A percentile compares a stretch with the other conserved stretches of the same genome.
Conservation (phyloP, 2,888 invertebrate genomes). For the Melinopterus prodromus region DNA sequence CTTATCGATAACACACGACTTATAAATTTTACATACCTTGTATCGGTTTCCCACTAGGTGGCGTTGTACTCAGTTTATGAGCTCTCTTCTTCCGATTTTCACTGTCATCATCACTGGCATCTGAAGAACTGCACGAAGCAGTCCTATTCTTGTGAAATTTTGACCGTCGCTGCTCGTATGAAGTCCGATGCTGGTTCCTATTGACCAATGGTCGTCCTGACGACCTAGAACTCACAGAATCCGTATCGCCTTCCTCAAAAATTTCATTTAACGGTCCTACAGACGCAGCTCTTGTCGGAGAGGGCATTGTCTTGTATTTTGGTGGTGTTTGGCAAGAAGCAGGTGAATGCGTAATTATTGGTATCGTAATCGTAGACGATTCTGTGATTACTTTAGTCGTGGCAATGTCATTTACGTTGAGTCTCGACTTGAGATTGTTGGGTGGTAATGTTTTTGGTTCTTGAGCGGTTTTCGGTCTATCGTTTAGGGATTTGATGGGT, state of each 20-base stretch:
- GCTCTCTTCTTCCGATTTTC: conserved; percentile 84
- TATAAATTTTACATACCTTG: conserved; percentile 42
- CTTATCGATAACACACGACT: too few species aligned
- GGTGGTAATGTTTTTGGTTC: conserved; percentile 50
- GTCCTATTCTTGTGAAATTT: conserved; percentile 78
- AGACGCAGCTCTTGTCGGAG: conserved; percentile 61
- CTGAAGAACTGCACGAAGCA: conserved; percentile 94
- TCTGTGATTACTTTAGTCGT: conserved; percentile 63
- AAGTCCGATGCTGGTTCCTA: conserved; percentile 53
- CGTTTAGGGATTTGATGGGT: conserved; percentile 38
- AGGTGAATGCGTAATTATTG: conserved; percentile 59
- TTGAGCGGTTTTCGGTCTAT: conserved; percentile 42
- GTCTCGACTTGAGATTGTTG: conserved; percentile 53
- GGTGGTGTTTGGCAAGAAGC: conserved; percentile 55
- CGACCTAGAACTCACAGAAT: conserved; percentile 38
- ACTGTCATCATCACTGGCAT: conserved; percentile 89
- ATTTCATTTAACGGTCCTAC: conserved; percentile 68
- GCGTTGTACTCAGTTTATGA: conserved; percentile 71
- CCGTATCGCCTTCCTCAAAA: conserved; percentile 68
- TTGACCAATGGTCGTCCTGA: conserved; percentile 53
- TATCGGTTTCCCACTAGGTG: conserved; percentile 50
- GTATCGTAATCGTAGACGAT: conserved; percentile 65
- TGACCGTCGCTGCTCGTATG: conserved; percentile 68
- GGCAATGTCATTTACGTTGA: conserved; percentile 47
- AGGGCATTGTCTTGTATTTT: conserved; percentile 69